Conservation (phyloP, 2,888 invertebrate genomes). For the Micoletzkya japonica region DNA sequence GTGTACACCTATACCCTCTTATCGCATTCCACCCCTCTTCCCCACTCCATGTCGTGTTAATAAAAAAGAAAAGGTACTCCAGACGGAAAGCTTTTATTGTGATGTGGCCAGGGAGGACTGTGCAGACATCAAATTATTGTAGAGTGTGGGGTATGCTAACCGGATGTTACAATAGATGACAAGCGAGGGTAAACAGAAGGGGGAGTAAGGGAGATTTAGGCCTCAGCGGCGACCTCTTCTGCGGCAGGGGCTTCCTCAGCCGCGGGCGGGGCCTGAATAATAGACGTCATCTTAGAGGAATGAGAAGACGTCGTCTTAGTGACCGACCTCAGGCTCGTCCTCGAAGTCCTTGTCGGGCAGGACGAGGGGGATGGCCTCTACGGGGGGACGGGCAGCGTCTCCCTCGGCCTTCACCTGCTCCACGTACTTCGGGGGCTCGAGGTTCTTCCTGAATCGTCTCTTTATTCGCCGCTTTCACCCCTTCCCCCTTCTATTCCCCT, state of each 20-base stretch:
- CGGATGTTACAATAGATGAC: not conserved
- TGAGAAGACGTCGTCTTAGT: not conserved
- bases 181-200: not conserved
- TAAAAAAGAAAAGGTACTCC: not conserved
- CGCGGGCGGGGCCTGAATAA: no score
- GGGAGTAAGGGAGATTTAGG: not conserved
- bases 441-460: slow-evolving; percentile 53
- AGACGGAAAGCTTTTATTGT: not conserved
- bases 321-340: slow-evolving; percentile 32
- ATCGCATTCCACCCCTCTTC: not conserved
- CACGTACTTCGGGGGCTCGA: slow-evolving; percentile 63
- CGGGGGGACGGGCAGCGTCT: slow-evolving; percentile 58
- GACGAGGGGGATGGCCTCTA: slow-evolving; percentile 56
- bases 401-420: slow-evolving; percentile 63
- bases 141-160: not conserved
- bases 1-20: not conserved
- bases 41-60: not conserved
- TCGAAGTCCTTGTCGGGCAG: slow-evolving; percentile 52
- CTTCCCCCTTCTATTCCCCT: no score
- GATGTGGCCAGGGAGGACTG: not conserved
- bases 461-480: not conserved
- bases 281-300: not conserved
- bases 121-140: not conserved
- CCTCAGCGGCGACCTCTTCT: not conserved
- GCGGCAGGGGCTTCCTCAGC: not conserved